Evolutionary conservation across 2,113 vertebrate species (phyloP).

Genomic region (Glareola pratincola): DNA sequence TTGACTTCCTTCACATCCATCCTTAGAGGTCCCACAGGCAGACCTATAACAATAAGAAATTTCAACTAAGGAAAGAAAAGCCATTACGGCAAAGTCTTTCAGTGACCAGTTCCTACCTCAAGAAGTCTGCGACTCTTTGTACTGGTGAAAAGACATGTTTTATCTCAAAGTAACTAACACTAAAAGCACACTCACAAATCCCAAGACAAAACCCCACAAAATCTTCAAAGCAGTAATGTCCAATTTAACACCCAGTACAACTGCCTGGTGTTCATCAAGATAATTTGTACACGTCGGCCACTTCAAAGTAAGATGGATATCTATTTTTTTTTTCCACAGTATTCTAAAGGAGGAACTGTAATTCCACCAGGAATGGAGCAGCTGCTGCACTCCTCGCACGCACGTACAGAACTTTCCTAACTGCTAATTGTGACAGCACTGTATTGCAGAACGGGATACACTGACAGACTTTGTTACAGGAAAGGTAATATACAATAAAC

Average conservation of each 20-base stretch:
- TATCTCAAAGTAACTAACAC: neutral
- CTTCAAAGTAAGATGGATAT: neutral
- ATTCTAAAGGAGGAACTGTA: neutral
- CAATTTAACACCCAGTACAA: neutral
- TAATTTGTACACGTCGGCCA: neutral
- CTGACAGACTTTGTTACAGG: neutral
- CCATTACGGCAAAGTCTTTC: neutral
- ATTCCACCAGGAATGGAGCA: neutral
- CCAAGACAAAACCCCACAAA: neutral
- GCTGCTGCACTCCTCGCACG: rapidly evolving
- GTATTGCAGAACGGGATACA: neutral
- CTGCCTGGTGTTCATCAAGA: neutral
- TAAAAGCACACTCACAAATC: neutral
- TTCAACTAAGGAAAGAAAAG: neutral
- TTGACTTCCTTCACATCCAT: rapidly evolving
- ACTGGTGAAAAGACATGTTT: neutral
- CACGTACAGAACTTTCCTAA: neutral
- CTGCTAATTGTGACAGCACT: neutral
- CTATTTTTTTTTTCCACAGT: neutral
- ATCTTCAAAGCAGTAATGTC: neutral
- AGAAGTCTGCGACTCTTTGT: neutral
- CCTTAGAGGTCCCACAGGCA: neutral
- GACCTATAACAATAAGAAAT: neutral
- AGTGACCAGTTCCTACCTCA: neutral
- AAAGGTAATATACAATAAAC: neutral